Conservation (phyloP, 2,797 vertebrate species). For the Gallinago solitaria region DNA sequence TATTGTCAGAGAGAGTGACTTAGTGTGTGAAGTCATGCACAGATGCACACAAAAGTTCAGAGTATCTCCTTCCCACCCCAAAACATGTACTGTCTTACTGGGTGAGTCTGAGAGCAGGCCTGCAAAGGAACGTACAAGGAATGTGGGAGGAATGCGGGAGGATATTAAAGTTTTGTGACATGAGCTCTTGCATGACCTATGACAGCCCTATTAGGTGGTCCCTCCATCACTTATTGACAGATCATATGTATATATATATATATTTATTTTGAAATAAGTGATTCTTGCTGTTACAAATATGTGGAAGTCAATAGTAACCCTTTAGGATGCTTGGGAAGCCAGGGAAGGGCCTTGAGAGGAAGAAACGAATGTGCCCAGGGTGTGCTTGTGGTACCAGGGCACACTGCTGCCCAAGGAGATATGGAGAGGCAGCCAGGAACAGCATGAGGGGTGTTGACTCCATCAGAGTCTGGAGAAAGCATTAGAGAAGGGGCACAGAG, state of each 20-base stretch:
- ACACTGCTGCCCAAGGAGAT: not conserved
- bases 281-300: not conserved
- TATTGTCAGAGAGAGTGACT: not conserved
- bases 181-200: not conserved
- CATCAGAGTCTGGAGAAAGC: not conserved
- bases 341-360: not conserved
- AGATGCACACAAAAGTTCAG: not conserved
- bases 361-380: not conserved
- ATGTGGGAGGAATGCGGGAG: not conserved
- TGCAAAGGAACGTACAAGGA: accelerated
- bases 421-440: not conserved
- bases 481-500: not conserved
- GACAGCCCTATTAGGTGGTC: not conserved
- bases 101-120: not conserved
- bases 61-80: not conserved
- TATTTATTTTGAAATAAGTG: not conserved
- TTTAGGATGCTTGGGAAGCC: not conserved
- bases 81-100: not conserved
- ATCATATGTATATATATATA: no score
- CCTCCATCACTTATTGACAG: not conserved
- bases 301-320: not conserved
- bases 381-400: not conserved
- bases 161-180: not conserved
- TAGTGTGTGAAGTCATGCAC: not conserved
- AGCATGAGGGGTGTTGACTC: not conserved